Evolutionary conservation across 2,113 vertebrate genomes (phyloP).

Genomic region (Urocynchramus pylzowi): DNA sequence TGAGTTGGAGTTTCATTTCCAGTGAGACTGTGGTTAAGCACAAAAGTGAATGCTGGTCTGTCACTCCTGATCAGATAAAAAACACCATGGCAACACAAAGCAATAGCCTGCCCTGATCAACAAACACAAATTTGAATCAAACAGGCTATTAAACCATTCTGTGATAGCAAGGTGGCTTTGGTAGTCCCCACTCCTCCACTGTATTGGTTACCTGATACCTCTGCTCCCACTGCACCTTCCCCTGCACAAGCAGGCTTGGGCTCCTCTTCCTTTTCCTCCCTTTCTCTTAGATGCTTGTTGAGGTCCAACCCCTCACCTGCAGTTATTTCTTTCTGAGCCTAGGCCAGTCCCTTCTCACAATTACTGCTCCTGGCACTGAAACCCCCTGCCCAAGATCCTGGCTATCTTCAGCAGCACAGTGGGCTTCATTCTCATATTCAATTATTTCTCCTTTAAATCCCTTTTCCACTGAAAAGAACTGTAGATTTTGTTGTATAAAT

Average conservation of each 20-base stretch:
- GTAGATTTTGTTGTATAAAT: not conserved
- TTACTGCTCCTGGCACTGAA: not conserved
- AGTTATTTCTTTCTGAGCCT: not conserved
- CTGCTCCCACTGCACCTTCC: not conserved
- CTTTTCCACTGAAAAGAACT: not conserved
- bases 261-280: not conserved
- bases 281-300: not conserved
- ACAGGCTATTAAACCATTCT: not conserved
- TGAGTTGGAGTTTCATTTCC: not conserved
- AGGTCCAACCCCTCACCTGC: not conserved
- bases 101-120: not conserved
- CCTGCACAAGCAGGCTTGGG: not conserved
- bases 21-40: not conserved
- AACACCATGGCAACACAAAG: not conserved
- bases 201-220: not conserved
- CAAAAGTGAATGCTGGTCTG: not conserved
- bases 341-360: not conserved
- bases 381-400: not conserved
- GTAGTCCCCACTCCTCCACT: not conserved
- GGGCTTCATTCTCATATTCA: not conserved
- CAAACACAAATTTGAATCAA: not conserved
- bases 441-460: not conserved
- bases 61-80: not conserved
- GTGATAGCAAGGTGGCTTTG: not conserved
- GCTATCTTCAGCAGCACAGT: not conserved